These are phyloP conservation scores for Homarus gammarus DNA, from an alignment of 2,888 invertebrate genomes.

Conservation along the genomic window DNA sequence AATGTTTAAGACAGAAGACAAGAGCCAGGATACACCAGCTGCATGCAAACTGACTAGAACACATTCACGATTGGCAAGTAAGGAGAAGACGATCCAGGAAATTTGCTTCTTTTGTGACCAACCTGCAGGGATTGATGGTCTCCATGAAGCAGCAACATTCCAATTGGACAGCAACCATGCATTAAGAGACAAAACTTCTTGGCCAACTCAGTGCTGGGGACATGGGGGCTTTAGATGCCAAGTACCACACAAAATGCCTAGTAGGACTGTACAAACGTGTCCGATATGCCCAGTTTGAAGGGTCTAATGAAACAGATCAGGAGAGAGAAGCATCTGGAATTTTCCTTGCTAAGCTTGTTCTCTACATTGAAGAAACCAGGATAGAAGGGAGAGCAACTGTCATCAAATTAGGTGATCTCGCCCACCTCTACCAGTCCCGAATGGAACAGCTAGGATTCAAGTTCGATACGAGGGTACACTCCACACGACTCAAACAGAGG, in stretches of 20 bases:
- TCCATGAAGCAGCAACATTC: no score
- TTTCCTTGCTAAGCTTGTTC: slow-evolving; percentile 7
- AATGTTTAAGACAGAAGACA: no score
- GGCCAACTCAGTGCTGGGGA: neutral
- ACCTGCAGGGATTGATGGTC: no score
- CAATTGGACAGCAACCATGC: slow-evolving; percentile 2
- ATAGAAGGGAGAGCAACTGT: slow-evolving; percentile 40
- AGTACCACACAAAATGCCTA: slow-evolving; percentile 6
- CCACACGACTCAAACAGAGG: slow-evolving; percentile 42
- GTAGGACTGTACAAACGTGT: slow-evolving; percentile 20
- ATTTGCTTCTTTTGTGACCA: no score
- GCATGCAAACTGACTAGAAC: no score
- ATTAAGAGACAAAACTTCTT: neutral
- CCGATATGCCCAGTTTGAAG: neutral
- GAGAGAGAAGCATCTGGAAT: slow-evolving; percentile 9
- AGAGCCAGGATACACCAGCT: no score
- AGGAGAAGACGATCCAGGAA: no score
- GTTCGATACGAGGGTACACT: slow-evolving; percentile 45
- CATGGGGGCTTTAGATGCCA: slow-evolving; percentile 19
- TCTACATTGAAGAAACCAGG: slow-evolving; percentile 50
- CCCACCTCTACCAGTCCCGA: slow-evolving; percentile 36
- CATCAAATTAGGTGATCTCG: no score
- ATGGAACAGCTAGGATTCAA: slow-evolving; percentile 51
- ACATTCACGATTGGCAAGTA: no score
- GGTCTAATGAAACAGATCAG: neutral